Evolutionary conservation across 2,888 invertebrate genomes (phyloP).

Genomic region (Mythimna albipuncta): DNA sequence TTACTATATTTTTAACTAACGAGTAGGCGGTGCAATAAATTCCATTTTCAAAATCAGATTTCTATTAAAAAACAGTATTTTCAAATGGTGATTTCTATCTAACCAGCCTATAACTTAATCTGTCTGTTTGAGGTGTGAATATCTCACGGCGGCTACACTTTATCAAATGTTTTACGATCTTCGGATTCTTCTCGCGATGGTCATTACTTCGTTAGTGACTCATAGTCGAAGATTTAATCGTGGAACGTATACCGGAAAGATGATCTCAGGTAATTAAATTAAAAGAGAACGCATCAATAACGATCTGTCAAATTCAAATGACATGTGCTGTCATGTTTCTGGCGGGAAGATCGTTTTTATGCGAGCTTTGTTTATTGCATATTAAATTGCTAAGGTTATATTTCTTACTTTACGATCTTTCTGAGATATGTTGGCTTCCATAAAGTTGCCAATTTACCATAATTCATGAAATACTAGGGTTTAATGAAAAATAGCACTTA

Average conservation of each 20-base stretch:
- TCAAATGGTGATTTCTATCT: slow-evolving; percentile 47
- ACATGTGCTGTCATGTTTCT: slow-evolving; percentile 49
- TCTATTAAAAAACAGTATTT: slow-evolving; percentile 17
- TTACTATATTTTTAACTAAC: slow-evolving; percentile 9
- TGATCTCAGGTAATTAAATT: slow-evolving; percentile 55
- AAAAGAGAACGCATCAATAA: slow-evolving; percentile 52
- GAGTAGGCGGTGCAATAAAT: slow-evolving; percentile 25
- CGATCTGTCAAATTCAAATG: slow-evolving; percentile 52
- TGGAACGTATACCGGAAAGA: slow-evolving; percentile 43
- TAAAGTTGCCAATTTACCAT: background rate
- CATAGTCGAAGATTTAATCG: slow-evolving; percentile 58
- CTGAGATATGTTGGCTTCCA: background rate
- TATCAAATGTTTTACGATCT: slow-evolving; percentile 56
- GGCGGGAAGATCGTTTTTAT: slow-evolving; percentile 35
- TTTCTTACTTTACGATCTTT: slow-evolving; percentile 24
- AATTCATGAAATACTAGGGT: background rate
- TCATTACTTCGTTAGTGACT: slow-evolving; percentile 61
- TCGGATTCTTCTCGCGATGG: slow-evolving; percentile 50
- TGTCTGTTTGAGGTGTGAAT: slow-evolving; percentile 47
- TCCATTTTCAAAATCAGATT: slow-evolving; percentile 23
- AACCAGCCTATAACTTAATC: slow-evolving; percentile 49
- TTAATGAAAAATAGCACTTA: background rate
- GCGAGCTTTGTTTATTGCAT: slow-evolving; percentile 13
- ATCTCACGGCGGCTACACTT: slow-evolving; percentile 40
- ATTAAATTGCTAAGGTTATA: slow-evolving; percentile 33